Percentiles rank a stretch among this genome's conserved stretches.
Conservation (phyloP, 2,888 invertebrate genomes). For the Erynnis tages region DNA sequence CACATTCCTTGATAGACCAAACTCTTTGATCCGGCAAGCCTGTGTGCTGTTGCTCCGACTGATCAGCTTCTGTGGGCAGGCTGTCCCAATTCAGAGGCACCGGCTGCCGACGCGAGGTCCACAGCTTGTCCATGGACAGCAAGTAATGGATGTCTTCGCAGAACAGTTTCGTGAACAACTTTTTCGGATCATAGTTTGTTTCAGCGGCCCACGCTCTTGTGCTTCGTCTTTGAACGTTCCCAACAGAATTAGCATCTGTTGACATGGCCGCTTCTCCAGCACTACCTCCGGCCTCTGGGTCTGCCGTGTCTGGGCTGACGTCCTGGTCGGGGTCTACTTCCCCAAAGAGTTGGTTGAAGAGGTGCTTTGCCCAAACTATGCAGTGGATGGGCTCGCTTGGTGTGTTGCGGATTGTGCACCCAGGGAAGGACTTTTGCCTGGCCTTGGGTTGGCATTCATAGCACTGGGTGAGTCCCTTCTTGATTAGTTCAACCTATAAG, state of each 20-base stretch:
- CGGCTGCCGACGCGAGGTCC: conserved; percentile 95
- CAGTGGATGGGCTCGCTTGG: conserved; percentile 99
- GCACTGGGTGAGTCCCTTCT: conserved; percentile 94
- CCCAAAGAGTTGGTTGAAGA: conserved; percentile 99
- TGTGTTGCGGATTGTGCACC: conserved; percentile 99
- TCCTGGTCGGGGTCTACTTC: conserved; percentile 97
- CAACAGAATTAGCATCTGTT: conserved; percentile 66
- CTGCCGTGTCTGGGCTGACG: conserved; percentile 98
- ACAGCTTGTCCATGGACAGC: conserved; percentile 95
- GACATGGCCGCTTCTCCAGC: conserved; percentile 83
- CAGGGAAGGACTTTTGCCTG: conserved; percentile 95
- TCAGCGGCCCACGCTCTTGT: conserved; percentile 95
- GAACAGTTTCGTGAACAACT: conserved; percentile 96
- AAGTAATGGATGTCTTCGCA: conserved; percentile 97
- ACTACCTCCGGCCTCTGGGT: conserved; percentile 91
- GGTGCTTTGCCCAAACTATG: conserved; percentile 99
- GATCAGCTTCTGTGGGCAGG: conserved; percentile 80
- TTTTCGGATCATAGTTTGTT: conserved; percentile 89
- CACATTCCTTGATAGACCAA: conserved; percentile 91
- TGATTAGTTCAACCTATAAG: conserved; percentile 88
- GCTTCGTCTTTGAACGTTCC: conserved; percentile 83
- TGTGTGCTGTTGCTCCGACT: conserved; percentile 64
- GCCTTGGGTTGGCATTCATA: conserved; percentile 98
- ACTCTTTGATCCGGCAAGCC: conserved; percentile 87
- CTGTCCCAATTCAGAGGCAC: conserved; percentile 88